A percentile compares a stretch with the other conserved stretches of the same genome.
phyloP scores from a whole-genome alignment of 2,797 vertebrate species.

The Smutsia temminckii region DNA sequence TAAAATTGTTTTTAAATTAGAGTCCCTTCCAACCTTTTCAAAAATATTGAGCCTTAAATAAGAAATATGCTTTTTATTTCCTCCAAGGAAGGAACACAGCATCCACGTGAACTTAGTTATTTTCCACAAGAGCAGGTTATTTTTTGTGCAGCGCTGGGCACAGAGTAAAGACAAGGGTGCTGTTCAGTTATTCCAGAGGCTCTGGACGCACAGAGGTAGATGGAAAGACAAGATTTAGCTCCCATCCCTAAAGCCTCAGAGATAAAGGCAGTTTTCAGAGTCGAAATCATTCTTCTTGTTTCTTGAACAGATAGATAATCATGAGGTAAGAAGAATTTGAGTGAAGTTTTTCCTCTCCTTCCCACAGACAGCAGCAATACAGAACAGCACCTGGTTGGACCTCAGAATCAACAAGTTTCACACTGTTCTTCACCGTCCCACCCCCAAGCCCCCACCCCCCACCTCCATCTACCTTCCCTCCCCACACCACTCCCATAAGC shows the following conservation, averaged over 20 bases:
- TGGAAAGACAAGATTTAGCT: background rate
- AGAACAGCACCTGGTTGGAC: background rate
- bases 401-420: background rate
- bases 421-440: background rate
- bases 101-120: background rate
- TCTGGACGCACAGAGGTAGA: background rate
- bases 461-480: background rate
- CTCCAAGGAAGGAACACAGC: background rate
- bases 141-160: background rate
- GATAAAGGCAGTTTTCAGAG: background rate
- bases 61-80: conserved; percentile 38
- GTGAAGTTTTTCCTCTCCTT: background rate
- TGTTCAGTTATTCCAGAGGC: conserved; percentile 3
- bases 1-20: conserved; percentile 15
- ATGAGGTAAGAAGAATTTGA: background rate
- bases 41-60: conserved; percentile 8
- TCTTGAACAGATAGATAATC: conserved; percentile 28
- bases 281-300: conserved; percentile 4
- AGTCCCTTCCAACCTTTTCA: background rate
- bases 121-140: background rate
- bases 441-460: background rate
- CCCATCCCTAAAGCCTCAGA: background rate
- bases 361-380: background rate
- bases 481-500: background rate
- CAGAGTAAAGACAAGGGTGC: background rate